Base-by-base conservation (phyloP, 2,113 vertebrate genomes). In the Paradisaea rubra region DNA sequence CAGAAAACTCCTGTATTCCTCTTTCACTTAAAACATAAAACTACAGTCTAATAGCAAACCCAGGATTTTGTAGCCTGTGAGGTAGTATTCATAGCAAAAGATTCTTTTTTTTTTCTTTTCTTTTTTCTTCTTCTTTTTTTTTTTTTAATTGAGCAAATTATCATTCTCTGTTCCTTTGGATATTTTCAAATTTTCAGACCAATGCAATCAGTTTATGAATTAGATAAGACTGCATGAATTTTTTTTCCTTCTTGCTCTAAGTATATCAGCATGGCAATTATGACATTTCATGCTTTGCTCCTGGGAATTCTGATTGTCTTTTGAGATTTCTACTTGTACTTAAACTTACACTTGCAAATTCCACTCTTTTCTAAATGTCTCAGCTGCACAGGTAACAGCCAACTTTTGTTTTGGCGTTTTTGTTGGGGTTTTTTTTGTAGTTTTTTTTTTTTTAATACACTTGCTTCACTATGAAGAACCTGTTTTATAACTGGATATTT, bases 301-400 rank as follows among this genome's bases (percentile, higher is more conserved):
- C 44, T 85, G 65, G 81, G 81, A 89, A 91, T 87, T 92, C 25
- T 73, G 54, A 57, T 42, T 81, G 50, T 59, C 14, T 94, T 94
- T 81, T 81, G 30, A 91, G 85, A 87, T 68, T 81, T 78, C 11
- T 69, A 13, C 7, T 89, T 78, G 33, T n/a, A 45, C 18, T 74
- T 70, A 45, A 81, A 56, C 49, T 77, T 89, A 31, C 6, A 47
- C 3, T 70, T 60, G 37, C 1, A 71, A 65, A 80, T 63, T 42
- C 37, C 31, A n/a, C 10, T 80, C 4, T 73, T 69, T 64, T 37
- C 27, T 53, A 54, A 78, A 86, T 54, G 14, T 39, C 18, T 74
- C 31, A 59, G 14, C 25, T 94, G 72, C 35, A 33, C 53, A 78
- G 35, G 50, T 73, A 78, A 78, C 47, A 19, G 42, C 4, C 47